Percentiles rank a stretch among this genome's conserved stretches.
Conservation (phyloP, 92 coral and sea anemone genomes). For the Paramuricea clavata region DNA sequence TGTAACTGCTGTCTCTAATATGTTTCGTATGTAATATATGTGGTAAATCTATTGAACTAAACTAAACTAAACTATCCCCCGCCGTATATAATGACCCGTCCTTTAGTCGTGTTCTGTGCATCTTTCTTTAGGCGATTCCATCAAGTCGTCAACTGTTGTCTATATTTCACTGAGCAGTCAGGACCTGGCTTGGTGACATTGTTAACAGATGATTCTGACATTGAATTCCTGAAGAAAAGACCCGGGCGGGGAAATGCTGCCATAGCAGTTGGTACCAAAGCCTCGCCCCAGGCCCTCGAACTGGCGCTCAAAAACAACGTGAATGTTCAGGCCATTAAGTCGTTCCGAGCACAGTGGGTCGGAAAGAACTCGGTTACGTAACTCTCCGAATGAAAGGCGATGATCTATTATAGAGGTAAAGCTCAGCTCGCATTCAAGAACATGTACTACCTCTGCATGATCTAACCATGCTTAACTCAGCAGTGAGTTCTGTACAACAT, state of each 20-base stretch:
- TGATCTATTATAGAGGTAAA: constrained; percentile 33
- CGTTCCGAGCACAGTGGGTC: constrained; percentile 80
- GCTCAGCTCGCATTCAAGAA: background rate
- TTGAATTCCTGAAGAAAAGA: constrained; percentile 76
- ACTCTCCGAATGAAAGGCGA: constrained; percentile 56
- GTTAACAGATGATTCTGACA: constrained; percentile 78
- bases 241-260: constrained; percentile 77
- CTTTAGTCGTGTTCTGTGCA: no score
- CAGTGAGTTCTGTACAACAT: no score
- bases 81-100: no score
- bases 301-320: constrained; percentile 89
- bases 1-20: background rate
- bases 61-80: background rate
- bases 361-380: constrained; percentile 64
- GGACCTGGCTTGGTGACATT: constrained; percentile 92
- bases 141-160: constrained; percentile 96
- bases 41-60: background rate
- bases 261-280: constrained; percentile 84
- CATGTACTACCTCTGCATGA: background rate
- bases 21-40: no score
- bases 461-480: no score
- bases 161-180: constrained; percentile 81
- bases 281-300: constrained; percentile 93
- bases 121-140: constrained; percentile 83
- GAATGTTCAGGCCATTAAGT: constrained; percentile 89